Evolutionary conservation across 2,113 vertebrate genomes (phyloP), one percentile per base, ranked within the genome.

Genomic region (Hemibagrus wyckioides): DNA sequence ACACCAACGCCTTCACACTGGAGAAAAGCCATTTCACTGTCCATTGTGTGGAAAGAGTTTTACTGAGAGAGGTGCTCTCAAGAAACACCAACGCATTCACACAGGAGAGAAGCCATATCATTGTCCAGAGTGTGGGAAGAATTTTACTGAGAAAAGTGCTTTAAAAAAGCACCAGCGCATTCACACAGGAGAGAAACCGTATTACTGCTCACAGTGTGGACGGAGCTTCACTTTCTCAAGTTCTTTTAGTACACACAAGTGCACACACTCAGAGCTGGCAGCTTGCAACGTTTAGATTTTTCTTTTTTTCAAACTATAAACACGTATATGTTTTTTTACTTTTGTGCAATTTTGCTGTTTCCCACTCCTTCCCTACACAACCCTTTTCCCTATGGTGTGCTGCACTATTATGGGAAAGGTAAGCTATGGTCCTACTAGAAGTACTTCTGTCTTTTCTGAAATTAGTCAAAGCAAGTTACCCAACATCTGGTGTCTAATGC

Each of bases 1-100:
- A 50, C 44, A 77, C 75, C 75, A 77, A 77, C 75, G 75, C 75
- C 75, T 77, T 52, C 48, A 77, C 44, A 77, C 75, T 30, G 75
- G 48, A 30, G 75, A 77, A 77, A 50, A 77, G 15, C 44, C 75
- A 6, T 50, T 52, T 30, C 48, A 52, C 48, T 77, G 28, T 52
- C 75, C 75, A 19, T 52, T 30, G 28, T 77, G 75, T 52, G 48
- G 75, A 15, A 77, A 73, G 23, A 25, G 69, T 25, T 73, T 73
- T 73, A 44, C 69, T 25, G 69, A 73, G 69, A 77, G 75, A 33
- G 44, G 44, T 52, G 75, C 75, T 8, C 44, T 77, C 9, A 52
- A 30, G 39, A 77, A 77, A 77, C 75, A 77, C 75, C 75, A 77
- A 19, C 75, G 44, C 28, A 52, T 52, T 77, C 48, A 77, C 75